Evolutionary conservation across 2,113 vertebrate genomes (phyloP).

Genomic region (Pogonocichla stellata): DNA sequence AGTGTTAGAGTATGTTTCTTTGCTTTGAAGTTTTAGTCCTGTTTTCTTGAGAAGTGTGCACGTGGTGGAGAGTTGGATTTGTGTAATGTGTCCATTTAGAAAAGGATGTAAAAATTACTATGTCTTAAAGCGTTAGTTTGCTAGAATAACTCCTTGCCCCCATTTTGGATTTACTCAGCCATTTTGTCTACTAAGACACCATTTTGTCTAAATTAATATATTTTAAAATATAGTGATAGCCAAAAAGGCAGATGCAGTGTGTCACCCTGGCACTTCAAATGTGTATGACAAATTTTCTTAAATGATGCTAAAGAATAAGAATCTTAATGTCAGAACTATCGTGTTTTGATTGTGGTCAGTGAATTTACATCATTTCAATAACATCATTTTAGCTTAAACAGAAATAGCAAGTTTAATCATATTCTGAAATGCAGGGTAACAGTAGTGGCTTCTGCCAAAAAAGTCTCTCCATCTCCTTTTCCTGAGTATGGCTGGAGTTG

Average conservation of each 20-base stretch:
- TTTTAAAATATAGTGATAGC: neutral
- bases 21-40: neutral
- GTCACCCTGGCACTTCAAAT: neutral
- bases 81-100: neutral
- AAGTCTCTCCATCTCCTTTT: neutral
- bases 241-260: neutral
- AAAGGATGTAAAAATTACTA: neutral
- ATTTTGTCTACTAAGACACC: neutral
- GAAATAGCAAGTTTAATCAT: neutral
- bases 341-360: neutral
- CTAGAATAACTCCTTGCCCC: neutral
- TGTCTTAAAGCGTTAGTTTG: neutral
- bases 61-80: neutral
- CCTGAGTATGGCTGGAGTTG: neutral
- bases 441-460: neutral
- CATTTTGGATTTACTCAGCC: neutral
- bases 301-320: neutral
- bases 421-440: neutral
- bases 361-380: neutral
- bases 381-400: neutral
- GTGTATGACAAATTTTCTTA: neutral
- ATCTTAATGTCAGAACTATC: neutral
- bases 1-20: neutral
- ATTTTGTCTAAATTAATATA: neutral
- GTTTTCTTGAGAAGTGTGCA: neutral